Evolutionary conservation across 2,888 invertebrate genomes (phyloP).

Genomic region (Archaeoteleia sp.): DNA sequence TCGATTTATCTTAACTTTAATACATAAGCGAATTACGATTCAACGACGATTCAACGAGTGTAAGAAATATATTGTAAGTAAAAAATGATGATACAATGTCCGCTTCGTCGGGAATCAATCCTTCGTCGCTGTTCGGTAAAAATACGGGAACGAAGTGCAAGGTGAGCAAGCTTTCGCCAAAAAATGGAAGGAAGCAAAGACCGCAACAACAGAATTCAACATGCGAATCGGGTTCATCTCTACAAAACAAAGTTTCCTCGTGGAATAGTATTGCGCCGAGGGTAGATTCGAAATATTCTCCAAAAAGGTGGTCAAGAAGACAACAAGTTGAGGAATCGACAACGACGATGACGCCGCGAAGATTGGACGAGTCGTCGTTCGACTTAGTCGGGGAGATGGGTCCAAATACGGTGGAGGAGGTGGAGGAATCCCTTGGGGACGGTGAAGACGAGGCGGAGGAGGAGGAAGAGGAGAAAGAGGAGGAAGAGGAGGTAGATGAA

Average conservation of each 20-base stretch:
- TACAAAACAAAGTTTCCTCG: slow-evolving; percentile 37
- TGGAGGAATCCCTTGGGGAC: slow-evolving; percentile 4
- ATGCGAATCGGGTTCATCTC: slow-evolving; percentile 27
- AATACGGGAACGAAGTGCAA: slow-evolving; percentile 62
- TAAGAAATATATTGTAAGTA: too few species aligned
- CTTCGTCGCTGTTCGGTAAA: slow-evolving; percentile 52
- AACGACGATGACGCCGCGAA: slow-evolving; percentile 53
- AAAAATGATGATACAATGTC: too few species aligned
- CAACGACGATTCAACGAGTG: too few species aligned
- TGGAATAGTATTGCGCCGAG: slow-evolving; percentile 15
- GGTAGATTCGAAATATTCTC: slow-evolving; percentile 46
- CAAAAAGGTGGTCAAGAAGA: slow-evolving; percentile 57
- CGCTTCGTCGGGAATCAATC: slow-evolving; percentile 60
- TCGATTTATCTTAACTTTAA: too few species aligned
- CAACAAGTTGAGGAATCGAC: slow-evolving; percentile 8
- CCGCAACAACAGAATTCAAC: slow-evolving; percentile 22
- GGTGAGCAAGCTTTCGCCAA: slow-evolving; percentile 54
- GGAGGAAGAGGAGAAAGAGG: neutral
- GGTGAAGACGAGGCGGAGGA: neutral
- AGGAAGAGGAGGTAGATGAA: neutral
- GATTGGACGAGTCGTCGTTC: slow-evolving; percentile 53
- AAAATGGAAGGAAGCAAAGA: slow-evolving; percentile 27
- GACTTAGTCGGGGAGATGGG: slow-evolving; percentile 61
- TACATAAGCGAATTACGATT: too few species aligned
- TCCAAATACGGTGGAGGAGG: slow-evolving; percentile 31